These are phyloP conservation scores for Ascidia mentula DNA, from an alignment of 23 tunicate species.

Conservation along the genomic window DNA sequence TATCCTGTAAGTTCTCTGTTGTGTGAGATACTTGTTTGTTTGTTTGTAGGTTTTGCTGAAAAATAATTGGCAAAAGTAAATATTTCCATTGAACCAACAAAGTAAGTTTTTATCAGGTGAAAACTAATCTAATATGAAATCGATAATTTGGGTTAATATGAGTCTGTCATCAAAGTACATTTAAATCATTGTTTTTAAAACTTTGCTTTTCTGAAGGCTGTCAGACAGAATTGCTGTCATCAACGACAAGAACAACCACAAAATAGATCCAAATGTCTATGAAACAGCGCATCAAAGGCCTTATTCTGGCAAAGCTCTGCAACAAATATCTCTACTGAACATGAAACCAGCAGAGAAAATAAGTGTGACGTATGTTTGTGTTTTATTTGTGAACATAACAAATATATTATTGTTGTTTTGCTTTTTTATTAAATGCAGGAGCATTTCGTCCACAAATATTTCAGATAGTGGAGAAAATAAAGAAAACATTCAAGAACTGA, in stretches of 20 bases:
- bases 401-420: not conserved
- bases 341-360: not conserved
- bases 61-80: too few species aligned
- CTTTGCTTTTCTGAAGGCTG: constrained; percentile 20
- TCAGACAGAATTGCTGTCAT: not conserved
- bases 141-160: too few species aligned
- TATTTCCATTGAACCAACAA: too few species aligned
- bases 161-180: too few species aligned
- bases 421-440: constrained; percentile 6
- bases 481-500: constrained; percentile 54
- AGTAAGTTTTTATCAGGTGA: too few species aligned
- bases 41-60: too few species aligned
- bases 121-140: too few species aligned
- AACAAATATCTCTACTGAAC: not conserved
- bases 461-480: constrained; percentile 42
- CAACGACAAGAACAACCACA: not conserved
- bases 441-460: constrained; percentile 10
- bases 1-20: constrained; percentile 7
- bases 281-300: not conserved
- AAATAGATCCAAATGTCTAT: not conserved
- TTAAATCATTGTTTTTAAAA: constrained; percentile 14
- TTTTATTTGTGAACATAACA: too few species aligned
- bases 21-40: not conserved
- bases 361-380: not conserved
- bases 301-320: too few species aligned